phyloP scores from a whole-genome alignment of 2,113 vertebrate genomes.

The Nesoenas mayeri region DNA sequence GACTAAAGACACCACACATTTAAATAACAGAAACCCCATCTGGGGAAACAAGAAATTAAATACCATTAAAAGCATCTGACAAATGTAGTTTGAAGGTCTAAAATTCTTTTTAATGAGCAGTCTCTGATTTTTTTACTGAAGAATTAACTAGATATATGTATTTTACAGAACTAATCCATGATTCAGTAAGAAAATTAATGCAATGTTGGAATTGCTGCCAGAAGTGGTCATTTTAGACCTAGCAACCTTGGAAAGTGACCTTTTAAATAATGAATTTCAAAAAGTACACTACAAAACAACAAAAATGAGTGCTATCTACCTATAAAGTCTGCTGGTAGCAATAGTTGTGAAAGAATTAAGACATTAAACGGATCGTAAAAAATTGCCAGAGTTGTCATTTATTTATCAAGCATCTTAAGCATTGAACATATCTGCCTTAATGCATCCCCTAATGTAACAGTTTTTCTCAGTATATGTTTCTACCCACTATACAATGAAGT shows the following conservation, averaged over 20 bases:
- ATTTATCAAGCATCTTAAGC: background rate
- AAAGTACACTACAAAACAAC: background rate
- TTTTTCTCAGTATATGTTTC: background rate
- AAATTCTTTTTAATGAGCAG: slow-evolving; percentile 21
- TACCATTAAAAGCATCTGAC: slow-evolving; percentile 10
- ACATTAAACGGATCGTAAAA: background rate
- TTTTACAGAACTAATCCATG: slow-evolving; percentile 38
- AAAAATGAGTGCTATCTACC: background rate
- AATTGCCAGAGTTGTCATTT: background rate
- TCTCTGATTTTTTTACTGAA: background rate
- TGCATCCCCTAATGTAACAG: background rate
- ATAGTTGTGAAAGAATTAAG: background rate
- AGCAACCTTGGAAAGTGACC: slow-evolving; percentile 44
- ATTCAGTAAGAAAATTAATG: slow-evolving; percentile 60
- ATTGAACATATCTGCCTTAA: accelerated
- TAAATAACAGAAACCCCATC: slow-evolving; percentile 12
- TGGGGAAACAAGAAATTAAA: slow-evolving; percentile 40
- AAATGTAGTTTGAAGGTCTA: slow-evolving; percentile 23
- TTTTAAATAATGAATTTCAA: slow-evolving; percentile 33
- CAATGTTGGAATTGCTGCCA: slow-evolving; percentile 41
- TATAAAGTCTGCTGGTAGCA: background rate
- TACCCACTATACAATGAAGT: background rate
- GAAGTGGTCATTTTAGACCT: slow-evolving; percentile 19
- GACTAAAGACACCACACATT: background rate
- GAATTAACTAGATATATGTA: slow-evolving; percentile 44